Evolutionary conservation across 53 echinoderm and acorn worm genomes (phyloP), one percentile per base, ranked within the genome.

Genomic region (Luidia sarsii): DNA sequence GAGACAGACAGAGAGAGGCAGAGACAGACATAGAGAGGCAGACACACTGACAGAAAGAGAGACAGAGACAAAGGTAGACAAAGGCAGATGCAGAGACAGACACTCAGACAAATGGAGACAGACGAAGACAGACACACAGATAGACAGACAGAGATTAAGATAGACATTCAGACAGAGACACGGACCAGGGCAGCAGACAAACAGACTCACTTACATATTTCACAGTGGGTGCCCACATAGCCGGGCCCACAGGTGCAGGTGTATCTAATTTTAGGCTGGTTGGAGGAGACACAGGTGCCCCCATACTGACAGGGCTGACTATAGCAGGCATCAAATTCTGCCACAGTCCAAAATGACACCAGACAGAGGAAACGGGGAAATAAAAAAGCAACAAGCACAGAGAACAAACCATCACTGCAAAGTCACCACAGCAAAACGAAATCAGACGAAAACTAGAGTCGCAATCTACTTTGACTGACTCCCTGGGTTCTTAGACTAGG

Each of bases 281-380:
- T 33, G 34, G 80, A 24, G 18, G 57, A 25, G 13, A 48, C 13
- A 85, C 95, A 95, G 4, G 13, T 82, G 7, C 89, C 95, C 6
- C 82, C 92, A 81, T 74, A 90, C 50, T 59, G 87, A 80, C 95
- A 95, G 0, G 95, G 95, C 25, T 57, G 39, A 20, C 89, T 92
- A 18, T 29, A 31, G 55, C 95, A 95, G 2, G 75, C 34, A 67
- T 93, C 74, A 29, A 66, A 35, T 39, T 34, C 83, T 88, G 67
- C 14, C 11, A 16, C 34, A 83, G 75, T 6, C 22, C 36, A 70
- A 61, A 27, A 27, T n/a, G n/a, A n/a, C n/a, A n/a, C n/a, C n/a
- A n/a, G n/a, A n/a, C n/a, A n/a, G n/a, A n/a, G n/a, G n/a, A n/a
- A n/a, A n/a, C n/a, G n/a, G n/a, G n/a, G n/a, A n/a, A n/a, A n/a